Conservation (phyloP, 2,797 vertebrate species). For the Halcyon leucocephala region DNA sequence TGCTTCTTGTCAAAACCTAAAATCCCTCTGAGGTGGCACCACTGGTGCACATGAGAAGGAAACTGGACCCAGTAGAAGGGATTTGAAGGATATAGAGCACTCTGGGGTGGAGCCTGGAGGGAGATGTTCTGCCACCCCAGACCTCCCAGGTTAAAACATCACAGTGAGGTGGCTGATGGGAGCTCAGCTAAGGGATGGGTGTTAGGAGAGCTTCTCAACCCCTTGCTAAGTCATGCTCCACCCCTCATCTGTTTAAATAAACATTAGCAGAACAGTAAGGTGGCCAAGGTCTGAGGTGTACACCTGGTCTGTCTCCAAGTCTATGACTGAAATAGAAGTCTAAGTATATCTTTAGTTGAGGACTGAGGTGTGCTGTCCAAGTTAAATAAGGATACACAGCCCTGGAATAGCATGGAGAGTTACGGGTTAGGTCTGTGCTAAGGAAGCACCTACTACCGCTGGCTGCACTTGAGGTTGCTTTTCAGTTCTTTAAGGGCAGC, state of each 20-base stretch:
- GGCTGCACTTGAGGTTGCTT: neutral
- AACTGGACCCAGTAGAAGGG: neutral
- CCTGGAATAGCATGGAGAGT: neutral
- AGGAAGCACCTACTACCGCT: neutral
- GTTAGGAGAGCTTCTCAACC: neutral
- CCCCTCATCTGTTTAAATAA: neutral
- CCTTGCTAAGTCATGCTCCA: neutral
- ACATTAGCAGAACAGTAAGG: neutral
- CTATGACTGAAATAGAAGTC: constrained; percentile 19
- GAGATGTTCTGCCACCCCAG: neutral
- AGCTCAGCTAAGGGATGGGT: neutral
- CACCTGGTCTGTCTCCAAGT: constrained; percentile 22
- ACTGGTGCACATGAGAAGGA: neutral
- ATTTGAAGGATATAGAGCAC: neutral
- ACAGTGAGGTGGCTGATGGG: rapidly evolving
- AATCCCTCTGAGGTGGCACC: neutral
- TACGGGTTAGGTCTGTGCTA: neutral
- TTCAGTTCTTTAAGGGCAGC: neutral
- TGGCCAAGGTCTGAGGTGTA: constrained; percentile 34
- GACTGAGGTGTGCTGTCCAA: constrained; percentile 4
- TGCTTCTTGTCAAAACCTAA: neutral
- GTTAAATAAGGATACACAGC: neutral
- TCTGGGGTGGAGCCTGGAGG: neutral
- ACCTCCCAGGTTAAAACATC: neutral
- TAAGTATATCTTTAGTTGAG: neutral